phyloP scores from a whole-genome alignment of 2,113 vertebrate genomes.

The Hydrochoerus hydrochaeris region DNA sequence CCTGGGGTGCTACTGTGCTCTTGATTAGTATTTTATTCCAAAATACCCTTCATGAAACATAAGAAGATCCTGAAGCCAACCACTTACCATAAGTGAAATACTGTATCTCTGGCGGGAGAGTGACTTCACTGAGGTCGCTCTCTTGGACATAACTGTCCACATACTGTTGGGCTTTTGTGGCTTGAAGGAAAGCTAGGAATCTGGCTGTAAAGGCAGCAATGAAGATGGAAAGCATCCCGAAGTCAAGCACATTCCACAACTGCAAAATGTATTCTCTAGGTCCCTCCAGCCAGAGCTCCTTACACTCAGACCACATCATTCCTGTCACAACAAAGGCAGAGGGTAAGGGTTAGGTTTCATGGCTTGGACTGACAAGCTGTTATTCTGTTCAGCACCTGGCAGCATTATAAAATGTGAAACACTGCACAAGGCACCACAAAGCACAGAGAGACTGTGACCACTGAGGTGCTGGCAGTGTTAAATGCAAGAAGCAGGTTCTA shows the following conservation, averaged over 20 bases:
- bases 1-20: too few species aligned
- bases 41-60: not conserved
- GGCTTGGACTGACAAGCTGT: not conserved
- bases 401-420: not conserved
- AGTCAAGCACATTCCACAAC: conserved; percentile 94
- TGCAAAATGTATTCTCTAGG: conserved; percentile 93
- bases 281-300: conserved; percentile 94
- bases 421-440: not conserved
- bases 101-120: conserved; percentile 91
- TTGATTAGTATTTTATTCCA: not conserved
- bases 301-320: conserved; percentile 97
- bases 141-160: conserved; percentile 91
- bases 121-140: conserved; percentile 89
- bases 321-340: conserved; percentile 82
- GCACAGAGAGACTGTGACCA: not conserved
- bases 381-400: not conserved
- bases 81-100: conserved; percentile 93
- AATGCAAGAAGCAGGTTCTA: not conserved
- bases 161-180: conserved; percentile 92
- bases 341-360: not conserved
- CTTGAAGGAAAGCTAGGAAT: conserved; percentile 92
- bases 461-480: not conserved
- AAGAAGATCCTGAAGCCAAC: not conserved
- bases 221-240: conserved; percentile 95
- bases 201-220: conserved; percentile 93